Base-by-base conservation (phyloP, 2,888 invertebrate species). In the Agrilus mali region DNA sequence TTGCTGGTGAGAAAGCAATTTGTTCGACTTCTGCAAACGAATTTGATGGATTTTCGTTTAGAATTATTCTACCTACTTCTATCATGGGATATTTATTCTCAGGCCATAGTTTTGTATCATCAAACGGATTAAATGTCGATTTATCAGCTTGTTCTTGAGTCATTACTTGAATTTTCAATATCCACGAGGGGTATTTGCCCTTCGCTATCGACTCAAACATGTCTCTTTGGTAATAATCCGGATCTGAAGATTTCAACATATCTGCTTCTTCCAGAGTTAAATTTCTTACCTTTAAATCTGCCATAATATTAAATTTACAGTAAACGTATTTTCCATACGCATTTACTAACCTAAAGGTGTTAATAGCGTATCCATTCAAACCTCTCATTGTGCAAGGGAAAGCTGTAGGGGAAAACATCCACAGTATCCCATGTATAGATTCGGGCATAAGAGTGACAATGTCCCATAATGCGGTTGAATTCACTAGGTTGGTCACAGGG, bases 21-120 rank as follows among this genome's bases (percentile, higher is more conserved):
- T 94, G 94, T 64, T 95, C 95, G 33, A 94, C 84, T 67, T 95
- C 93, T 12, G 88, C 82, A 64, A 94, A 94, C 65, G 93, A 94
- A 65, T 93, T 93, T 49, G 76, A 80, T 0, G 93, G 92, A 65
- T 94, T 95, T 47, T 80, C 77, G 64, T 95, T 83, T 42, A 95
- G 69, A 2, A 86, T 82, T 50, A 95, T 58, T 65, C 81, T 82
- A 2, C 95, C 95, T 0, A 94, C 90, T 3, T 82, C 85, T 48
- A 92, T 85, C 49, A 95, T 69, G 2, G 94, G 94, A 65, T 71
- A 94, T 2, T 92, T 87, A 12, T 70, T 69, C 51, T 93, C 90
- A 0, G 90, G 77, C 95, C 95, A 95, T 4, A 90, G 70, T 72
- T 95, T 94, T 1, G 94, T 93, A 44, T 90, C 64, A 64, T 95